Evolutionary conservation across 2,888 invertebrate species (phyloP), one percentile per base, ranked within the genome.

Genomic region (Limnephilus lunatus): DNA sequence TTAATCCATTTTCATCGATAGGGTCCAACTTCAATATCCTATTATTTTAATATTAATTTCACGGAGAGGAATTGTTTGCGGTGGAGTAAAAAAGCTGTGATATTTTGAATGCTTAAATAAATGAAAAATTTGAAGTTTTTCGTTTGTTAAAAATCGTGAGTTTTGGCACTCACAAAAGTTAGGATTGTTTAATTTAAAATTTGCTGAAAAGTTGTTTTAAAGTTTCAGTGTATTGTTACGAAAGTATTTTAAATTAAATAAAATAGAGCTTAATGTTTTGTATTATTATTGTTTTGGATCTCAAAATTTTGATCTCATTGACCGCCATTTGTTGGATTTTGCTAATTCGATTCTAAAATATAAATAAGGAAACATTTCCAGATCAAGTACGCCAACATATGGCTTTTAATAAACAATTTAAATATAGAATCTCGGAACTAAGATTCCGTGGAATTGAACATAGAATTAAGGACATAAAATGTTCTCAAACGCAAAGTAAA

Each of bases 321-420:
- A 89, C 31, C 80, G 81, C 88, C 88, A 89, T 89, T 86, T n/a
- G 83, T 83, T 83, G 83, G 83, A 83, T 32, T 39, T 39, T 83
- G 35, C 32, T 19, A 9, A 35, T 32, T 83, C 83, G 83, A 83
- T 39, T 83, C 39, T 68, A 68, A 68, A 68, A 68, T 68, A 68
- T 68, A n/a, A 68, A 68, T 68, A 68, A 9, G 68, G 68, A 14
- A 7, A 25, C 53, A 68, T 68, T 68, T 68, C 53, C 53, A 68
- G 53, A 68, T 68, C 25, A 68, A 19, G 25, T 68, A 68, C 7
- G 68, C 68, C n/a, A 68, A 68, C 68, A n/a, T 9, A 68, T n/a
- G 25, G 68, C 68, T 68, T 68, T 68, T 68, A 68, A 68, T n/a
- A 68, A 68, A 2, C 68, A 68, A 25, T 68, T 68, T 25, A 68